Percentiles rank a stretch among this genome's conserved stretches.
Conservation (phyloP, 2,888 invertebrate genomes). For the Andrena minutula region DNA sequence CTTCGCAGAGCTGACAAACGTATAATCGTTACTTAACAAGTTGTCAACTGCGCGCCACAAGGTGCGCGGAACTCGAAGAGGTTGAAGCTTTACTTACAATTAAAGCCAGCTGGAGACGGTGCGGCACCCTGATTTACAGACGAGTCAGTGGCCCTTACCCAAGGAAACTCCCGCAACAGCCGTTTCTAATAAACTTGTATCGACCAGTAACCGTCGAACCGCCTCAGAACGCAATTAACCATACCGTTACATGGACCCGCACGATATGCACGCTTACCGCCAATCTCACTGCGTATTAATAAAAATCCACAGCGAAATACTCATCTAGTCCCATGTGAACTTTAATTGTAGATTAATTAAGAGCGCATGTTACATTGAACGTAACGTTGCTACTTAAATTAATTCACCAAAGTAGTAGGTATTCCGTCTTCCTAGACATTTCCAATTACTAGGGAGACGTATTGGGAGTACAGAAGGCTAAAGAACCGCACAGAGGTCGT, state of each 20-base stretch:
- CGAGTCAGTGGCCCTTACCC: slow-evolving; percentile 49
- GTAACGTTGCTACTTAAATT: no score
- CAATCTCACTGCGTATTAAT: slow-evolving; percentile 9
- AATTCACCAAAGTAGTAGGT: no score
- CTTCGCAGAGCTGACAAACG: no score
- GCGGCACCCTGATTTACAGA: slow-evolving; percentile 54
- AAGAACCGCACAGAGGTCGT: neutral
- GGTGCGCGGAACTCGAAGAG: neutral
- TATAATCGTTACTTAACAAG: neutral
- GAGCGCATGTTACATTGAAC: neutral
- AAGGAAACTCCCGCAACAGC: slow-evolving; percentile 10
- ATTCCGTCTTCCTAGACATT: no score
- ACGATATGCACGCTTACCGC: slow-evolving; percentile 52
- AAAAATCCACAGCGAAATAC: neutral
- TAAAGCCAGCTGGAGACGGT: neutral
- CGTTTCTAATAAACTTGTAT: neutral
- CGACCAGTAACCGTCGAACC: slow-evolving; percentile 20
- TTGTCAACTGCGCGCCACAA: neutral
- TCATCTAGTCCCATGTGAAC: neutral
- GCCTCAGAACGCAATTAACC: slow-evolving; percentile 38
- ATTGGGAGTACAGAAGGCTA: neutral
- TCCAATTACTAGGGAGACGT: no score
- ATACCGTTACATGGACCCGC: slow-evolving; percentile 23
- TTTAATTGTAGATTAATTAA: neutral
- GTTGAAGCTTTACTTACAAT: neutral